These are phyloP conservation scores for Watsonalla binaria DNA, from an alignment of 2,888 invertebrate species.

Conservation along the genomic window DNA sequence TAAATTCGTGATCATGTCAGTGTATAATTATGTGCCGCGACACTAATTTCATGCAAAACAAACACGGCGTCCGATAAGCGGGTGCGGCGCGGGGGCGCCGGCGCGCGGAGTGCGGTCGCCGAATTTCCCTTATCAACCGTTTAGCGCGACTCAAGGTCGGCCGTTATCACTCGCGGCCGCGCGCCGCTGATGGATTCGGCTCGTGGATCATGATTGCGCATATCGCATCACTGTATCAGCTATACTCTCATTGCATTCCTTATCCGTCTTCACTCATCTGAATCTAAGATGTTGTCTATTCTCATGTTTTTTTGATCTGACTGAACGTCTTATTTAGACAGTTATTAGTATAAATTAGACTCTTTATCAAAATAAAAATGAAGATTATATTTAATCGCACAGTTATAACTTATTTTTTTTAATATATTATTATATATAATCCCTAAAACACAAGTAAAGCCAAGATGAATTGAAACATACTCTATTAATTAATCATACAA, in stretches of 20 bases:
- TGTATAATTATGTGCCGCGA: slow-evolving; percentile 49
- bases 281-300: too few species aligned
- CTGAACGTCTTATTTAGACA: too few species aligned
- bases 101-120: slow-evolving; percentile 38
- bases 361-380: too few species aligned
- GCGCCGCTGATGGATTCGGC: slow-evolving; percentile 56
- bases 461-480: too few species aligned
- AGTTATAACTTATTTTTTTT: too few species aligned
- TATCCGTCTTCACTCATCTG: background rate
- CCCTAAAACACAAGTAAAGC: too few species aligned
- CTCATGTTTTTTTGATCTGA: too few species aligned
- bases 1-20: slow-evolving; percentile 55
- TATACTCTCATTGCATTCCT: slow-evolving; percentile 7
- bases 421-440: too few species aligned
- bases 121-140: slow-evolving; percentile 70
- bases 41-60: slow-evolving; percentile 68
- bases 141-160: slow-evolving; percentile 66
- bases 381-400: too few species aligned
- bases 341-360: too few species aligned
- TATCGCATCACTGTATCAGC: slow-evolving; percentile 53
- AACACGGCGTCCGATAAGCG: slow-evolving; percentile 59
- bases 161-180: slow-evolving; percentile 57
- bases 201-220: slow-evolving; percentile 61
- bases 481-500: too few species aligned
- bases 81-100: slow-evolving; percentile 26